Evolutionary conservation across 2,888 invertebrate species (phyloP), one percentile per base, ranked within the genome.

Genomic region (Pardosa pseudoannulata): DNA sequence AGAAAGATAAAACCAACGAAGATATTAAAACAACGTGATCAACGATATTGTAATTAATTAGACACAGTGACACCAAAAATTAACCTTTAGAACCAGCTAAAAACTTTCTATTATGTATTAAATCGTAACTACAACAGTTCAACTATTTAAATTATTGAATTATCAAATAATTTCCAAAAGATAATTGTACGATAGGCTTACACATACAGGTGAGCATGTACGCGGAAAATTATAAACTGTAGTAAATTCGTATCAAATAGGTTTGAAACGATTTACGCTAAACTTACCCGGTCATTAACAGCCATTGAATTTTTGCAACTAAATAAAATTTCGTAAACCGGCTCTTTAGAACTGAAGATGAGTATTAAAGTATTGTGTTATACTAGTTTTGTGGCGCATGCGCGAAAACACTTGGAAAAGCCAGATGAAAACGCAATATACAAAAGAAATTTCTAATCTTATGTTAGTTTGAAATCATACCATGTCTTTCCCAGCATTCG

Each of bases 401-500:
- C 83, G 83, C 83, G 56, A 1, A 62, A 65, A 11, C 19, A 28
- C 28, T 31, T 23, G n/a, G n/a, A 56, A n/a, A 23, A 46, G 50
- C 31, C 16, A 23, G 23, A 56, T 56, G n/a, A 29, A 27, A 16
- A 62, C 27, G 29, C 28, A 23, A 39, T 5, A 31, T 32, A 32
- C 32, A 32, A 36, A 27, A 32, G 19, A 71, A 64, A 79, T 71
- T 65, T 46, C 64, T 62, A 23, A 31, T 23, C 31, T 64, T 36
- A 28, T 41, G 39, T 39, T 23, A 23, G 19, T 19, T 39, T 67
- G 32, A 50, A 64, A 28, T 67, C 78, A 78, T 83, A 83, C 83
- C 83, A 73, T 72, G 6, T 67, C 27, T 31, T 78, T 83, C 23
- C 83, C 83, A 31, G 56, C 83, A 31, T 83, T 83, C 29, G 73